Conservation (phyloP, 2,113 vertebrate genomes). For the Notothenia rossii region DNA sequence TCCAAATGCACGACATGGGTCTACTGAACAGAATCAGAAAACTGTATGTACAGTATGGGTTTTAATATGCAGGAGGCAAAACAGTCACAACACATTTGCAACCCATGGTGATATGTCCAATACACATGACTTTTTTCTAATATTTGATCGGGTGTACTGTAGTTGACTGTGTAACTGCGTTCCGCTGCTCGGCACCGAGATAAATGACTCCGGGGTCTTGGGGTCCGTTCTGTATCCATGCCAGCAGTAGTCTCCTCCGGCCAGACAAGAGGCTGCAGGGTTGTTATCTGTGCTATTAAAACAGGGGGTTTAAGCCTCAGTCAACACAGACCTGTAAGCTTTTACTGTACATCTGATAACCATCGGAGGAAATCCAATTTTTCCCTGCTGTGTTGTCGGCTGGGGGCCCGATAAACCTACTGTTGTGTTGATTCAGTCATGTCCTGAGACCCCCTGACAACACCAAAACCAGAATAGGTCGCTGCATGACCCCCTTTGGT, state of each 20-base stretch:
- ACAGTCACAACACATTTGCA: not conserved
- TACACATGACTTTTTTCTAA: not conserved
- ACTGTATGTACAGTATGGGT: not conserved
- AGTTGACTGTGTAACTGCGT: not conserved
- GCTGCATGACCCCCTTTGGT: constrained; percentile 23
- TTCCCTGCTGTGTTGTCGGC: constrained; percentile 48
- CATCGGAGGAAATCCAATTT: constrained; percentile 78
- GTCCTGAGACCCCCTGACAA: constrained; percentile 38
- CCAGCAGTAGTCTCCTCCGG: constrained; percentile 46
- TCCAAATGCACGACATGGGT: no score
- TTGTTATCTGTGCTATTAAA: constrained; percentile 76
- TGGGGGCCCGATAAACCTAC: constrained; percentile 1
- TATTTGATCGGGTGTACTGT: not conserved
- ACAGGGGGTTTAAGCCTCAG: constrained; percentile 67
- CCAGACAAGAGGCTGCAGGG: constrained; percentile 64
- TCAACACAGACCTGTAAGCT: constrained; percentile 77
- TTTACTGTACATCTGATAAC: constrained; percentile 73
- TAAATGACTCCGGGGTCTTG: constrained; percentile 49
- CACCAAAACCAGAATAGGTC: constrained; percentile 46
- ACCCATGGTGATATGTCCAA: not conserved
- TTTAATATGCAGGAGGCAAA: not conserved
- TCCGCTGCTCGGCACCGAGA: constrained; percentile 18
- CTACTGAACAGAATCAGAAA: not conserved
- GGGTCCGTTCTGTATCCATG: constrained; percentile 56
- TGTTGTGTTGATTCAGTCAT: constrained; percentile 39